Conservation (phyloP, 2,888 invertebrate species). For the Blomia tropicalis region DNA sequence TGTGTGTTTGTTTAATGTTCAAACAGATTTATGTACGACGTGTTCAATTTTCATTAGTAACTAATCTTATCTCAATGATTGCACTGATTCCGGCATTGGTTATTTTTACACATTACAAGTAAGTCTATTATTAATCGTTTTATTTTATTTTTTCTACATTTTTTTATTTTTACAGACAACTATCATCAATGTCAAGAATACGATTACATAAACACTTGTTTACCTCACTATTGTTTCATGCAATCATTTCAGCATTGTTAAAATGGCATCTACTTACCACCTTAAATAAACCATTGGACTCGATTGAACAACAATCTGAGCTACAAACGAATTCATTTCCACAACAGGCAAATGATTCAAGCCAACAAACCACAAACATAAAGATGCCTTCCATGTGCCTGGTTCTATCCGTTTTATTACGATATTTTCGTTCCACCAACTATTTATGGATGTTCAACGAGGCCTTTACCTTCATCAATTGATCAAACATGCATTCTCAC, state of each 20-base stretch:
- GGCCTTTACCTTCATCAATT: conserved; percentile 40
- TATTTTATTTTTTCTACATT: not conserved
- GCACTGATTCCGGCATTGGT: conserved; percentile 25
- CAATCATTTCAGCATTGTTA: conserved; percentile 24
- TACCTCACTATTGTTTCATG: conserved; percentile 39
- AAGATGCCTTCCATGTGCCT: conserved; percentile 17
- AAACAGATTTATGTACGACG: conserved; percentile 24
- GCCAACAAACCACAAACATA: not conserved
- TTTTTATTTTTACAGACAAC: conserved; percentile 20
- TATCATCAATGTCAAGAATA: conserved; percentile 33
- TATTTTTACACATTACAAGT: conserved; percentile 26
- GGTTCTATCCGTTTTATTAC: conserved; percentile 20
- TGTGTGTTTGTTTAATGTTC: not conserved
- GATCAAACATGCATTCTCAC: conserved; percentile 31
- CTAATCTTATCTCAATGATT: conserved; percentile 25
- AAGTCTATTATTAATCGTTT: not conserved
- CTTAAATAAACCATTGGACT: not conserved
- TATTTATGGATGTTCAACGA: conserved; percentile 43
- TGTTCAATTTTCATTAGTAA: conserved; percentile 22
- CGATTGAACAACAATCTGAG: not conserved
- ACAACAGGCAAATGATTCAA: not conserved
- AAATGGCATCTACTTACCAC: conserved; percentile 22
- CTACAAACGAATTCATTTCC: not conserved
- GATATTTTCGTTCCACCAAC: conserved; percentile 38
- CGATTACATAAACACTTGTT: conserved; percentile 42